Evolutionary conservation across 2,888 invertebrate species (phyloP).

Genomic region (Noctua pronuba): DNA sequence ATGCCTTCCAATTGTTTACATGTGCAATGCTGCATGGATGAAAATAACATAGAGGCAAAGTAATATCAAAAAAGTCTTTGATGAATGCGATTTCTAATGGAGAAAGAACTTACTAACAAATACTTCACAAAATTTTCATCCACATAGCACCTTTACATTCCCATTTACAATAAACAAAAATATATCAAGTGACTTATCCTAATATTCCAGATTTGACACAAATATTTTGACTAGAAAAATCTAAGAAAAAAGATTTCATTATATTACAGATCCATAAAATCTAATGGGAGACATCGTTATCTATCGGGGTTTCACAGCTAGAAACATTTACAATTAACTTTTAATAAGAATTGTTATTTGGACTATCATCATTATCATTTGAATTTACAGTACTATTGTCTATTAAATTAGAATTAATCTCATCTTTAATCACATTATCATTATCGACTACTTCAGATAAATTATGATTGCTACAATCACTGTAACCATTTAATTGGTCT

Average conservation of each 20-base stretch:
- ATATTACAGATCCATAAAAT: slow-evolving; percentile 63
- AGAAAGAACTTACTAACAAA: slow-evolving; percentile 8
- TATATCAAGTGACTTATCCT: slow-evolving; percentile 53
- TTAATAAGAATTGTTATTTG: slow-evolving; percentile 87
- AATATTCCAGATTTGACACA: slow-evolving; percentile 61
- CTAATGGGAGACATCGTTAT: slow-evolving; percentile 76
- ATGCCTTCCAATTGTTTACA: slow-evolving; percentile 11
- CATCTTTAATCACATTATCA: slow-evolving; percentile 77
- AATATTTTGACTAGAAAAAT: slow-evolving; percentile 64
- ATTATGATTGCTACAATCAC: slow-evolving; percentile 77
- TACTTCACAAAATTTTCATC: slow-evolving; percentile 37
- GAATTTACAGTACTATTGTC: slow-evolving; percentile 76
- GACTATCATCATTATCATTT: slow-evolving; percentile 84
- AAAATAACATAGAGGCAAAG: slow-evolving; percentile 15
- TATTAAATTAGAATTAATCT: slow-evolving; percentile 86
- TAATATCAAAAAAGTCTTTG: not conserved
- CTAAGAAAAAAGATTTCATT: slow-evolving; percentile 63
- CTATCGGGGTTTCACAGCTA: slow-evolving; percentile 79
- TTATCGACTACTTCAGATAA: slow-evolving; percentile 73
- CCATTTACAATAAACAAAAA: slow-evolving; percentile 46
- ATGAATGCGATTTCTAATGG: not conserved
- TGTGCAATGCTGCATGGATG: slow-evolving; percentile 45
- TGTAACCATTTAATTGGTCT: slow-evolving; percentile 72
- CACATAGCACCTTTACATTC: slow-evolving; percentile 61
- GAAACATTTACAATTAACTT: slow-evolving; percentile 68